Conservation (phyloP, 2,888 invertebrate genomes). For the Machimus rusticus region DNA sequence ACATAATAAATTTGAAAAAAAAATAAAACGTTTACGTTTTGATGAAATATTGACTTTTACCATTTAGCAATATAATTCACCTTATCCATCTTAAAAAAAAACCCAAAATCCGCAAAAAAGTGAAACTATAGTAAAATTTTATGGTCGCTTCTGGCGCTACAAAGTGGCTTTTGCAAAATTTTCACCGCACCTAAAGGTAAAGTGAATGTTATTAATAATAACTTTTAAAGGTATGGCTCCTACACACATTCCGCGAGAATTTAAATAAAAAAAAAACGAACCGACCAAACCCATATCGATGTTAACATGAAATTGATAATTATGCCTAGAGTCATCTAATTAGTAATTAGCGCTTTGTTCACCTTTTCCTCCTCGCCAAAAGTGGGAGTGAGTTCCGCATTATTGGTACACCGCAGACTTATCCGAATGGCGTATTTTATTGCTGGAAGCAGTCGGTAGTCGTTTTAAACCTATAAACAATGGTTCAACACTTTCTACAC, state of each 20-base stretch:
- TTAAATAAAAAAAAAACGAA: neutral
- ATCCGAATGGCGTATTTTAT: neutral
- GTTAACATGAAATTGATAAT: neutral
- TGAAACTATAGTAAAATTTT: neutral
- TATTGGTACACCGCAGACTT: neutral
- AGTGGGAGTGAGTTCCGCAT: neutral
- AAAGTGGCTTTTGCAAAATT: neutral
- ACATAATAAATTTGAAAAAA: neutral
- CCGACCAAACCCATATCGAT: neutral
- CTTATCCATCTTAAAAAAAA: neutral
- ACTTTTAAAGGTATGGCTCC: neutral
- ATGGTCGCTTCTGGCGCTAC: neutral
- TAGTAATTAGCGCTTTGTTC: neutral
- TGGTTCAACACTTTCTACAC: neutral
- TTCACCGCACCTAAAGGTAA: neutral
- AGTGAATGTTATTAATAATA: neutral
- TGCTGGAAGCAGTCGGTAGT: neutral
- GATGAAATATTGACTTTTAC: neutral
- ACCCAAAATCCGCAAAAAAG: neutral
- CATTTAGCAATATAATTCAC: neutral
- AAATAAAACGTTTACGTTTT: neutral
- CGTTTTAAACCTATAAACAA: neutral
- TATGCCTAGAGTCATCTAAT: neutral
- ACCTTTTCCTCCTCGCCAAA: neutral
- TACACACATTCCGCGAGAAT: neutral